phyloP scores from a whole-genome alignment of 2,888 invertebrate species.

The Nudaria mundana region DNA sequence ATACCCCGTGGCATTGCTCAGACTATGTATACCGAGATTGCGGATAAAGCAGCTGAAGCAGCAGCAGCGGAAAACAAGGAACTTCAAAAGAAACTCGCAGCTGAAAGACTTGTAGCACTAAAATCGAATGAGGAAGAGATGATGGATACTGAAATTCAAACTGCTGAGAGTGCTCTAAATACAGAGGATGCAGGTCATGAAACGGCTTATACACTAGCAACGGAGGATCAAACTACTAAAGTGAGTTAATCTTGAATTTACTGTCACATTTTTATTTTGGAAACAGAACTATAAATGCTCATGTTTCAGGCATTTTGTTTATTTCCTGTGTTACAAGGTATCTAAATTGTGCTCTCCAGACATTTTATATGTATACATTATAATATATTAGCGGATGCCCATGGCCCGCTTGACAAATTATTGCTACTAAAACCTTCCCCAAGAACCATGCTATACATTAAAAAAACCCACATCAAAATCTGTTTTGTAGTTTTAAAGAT shows the following conservation, averaged over 20 bases:
- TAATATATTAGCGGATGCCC: too few relatives aligned
- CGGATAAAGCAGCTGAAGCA: constrained; percentile 86
- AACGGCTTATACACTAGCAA: constrained; percentile 61
- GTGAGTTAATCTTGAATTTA: constrained; percentile 38
- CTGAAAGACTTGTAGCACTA: constrained; percentile 58
- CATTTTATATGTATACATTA: too few relatives aligned
- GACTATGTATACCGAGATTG: constrained; percentile 90
- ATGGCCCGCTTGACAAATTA: too few relatives aligned
- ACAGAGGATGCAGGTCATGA: constrained; percentile 57
- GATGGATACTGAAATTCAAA: constrained; percentile 52
- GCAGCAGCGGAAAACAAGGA: constrained; percentile 65
- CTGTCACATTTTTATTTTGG: too few relatives aligned
- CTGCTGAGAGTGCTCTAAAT: constrained; percentile 48
- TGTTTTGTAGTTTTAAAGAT: too few relatives aligned
- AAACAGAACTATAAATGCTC: too few relatives aligned
- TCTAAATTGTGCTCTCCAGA: too few relatives aligned
- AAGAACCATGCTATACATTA: too few relatives aligned
- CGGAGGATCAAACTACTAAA: constrained; percentile 70
- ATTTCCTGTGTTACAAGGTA: too few relatives aligned
- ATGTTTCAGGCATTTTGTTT: too few relatives aligned
- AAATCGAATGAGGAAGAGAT: constrained; percentile 59
- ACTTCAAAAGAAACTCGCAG: constrained; percentile 59
- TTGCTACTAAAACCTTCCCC: too few relatives aligned
- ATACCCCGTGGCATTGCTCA: constrained; percentile 92
- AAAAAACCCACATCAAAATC: too few relatives aligned